Conservation (phyloP, 2,797 vertebrate species). For the Pitangus sulphuratus region DNA sequence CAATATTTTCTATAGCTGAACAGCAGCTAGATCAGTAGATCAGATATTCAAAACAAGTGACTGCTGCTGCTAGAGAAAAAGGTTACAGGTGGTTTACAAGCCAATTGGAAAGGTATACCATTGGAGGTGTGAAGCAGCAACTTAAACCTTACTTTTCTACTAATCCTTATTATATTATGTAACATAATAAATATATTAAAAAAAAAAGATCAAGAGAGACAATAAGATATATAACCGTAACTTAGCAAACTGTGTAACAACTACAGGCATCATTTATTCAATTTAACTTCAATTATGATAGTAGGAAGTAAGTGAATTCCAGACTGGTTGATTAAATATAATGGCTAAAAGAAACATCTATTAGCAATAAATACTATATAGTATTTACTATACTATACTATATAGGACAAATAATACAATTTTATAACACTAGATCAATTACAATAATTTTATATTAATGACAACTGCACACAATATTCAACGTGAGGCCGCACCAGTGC, state of each 20-base stretch:
- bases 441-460: neutral
- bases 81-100: neutral
- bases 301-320: neutral
- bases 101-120: neutral
- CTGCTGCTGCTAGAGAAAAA: neutral
- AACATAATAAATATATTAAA: neutral
- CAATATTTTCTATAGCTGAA: neutral
- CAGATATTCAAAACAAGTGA: neutral
- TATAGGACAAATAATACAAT: neutral
- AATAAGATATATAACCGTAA: neutral
- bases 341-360: neutral
- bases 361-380: neutral
- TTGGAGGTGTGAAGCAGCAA: neutral
- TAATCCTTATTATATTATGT: neutral
- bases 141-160: neutral
- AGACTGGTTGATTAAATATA: neutral
- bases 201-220: neutral
- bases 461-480: accelerated
- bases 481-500: neutral
- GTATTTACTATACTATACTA: neutral
- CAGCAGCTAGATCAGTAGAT: neutral
- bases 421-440: neutral
- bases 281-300: neutral
- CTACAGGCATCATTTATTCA: neutral
- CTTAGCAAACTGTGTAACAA: neutral